Percentiles rank a stretch among this genome's conserved stretches.
These are phyloP conservation scores for Dryobota labecula DNA, from an alignment of 2,888 invertebrate genomes.

Conservation along the genomic window DNA sequence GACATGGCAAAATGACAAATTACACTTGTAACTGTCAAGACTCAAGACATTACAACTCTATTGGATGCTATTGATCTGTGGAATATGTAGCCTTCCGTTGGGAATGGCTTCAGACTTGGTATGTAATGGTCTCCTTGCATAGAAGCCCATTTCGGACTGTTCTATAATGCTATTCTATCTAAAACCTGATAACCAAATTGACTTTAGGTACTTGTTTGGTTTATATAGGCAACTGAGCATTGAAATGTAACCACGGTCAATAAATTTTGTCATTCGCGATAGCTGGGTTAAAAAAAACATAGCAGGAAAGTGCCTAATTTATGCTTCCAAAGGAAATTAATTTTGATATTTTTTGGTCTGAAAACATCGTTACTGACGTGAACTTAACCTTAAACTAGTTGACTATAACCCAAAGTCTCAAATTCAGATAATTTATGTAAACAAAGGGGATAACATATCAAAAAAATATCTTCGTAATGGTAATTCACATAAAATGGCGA, in stretches of 20 bases:
- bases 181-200: not conserved
- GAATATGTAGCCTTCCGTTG: not conserved
- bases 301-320: not conserved
- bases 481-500: too few species aligned
- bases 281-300: not conserved
- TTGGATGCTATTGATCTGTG: not conserved
- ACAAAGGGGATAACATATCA: too few species aligned
- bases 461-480: too few species aligned
- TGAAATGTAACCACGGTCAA: not conserved
- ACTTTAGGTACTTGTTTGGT: not conserved
- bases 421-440: too few species aligned
- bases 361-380: conserved; percentile 4
- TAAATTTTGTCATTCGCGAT: not conserved
- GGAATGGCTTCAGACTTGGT: not conserved
- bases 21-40: too few species aligned
- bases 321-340: conserved; percentile 4
- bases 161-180: not conserved
- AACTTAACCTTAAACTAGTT: conserved; percentile 57
- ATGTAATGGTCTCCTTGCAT: not conserved
- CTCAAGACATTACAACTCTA: too few species aligned
- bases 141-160: not conserved
- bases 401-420: too few species aligned
- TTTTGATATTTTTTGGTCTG: not conserved
- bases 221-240: not conserved
- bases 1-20: not conserved